phyloP scores from a whole-genome alignment of 2,888 invertebrate genomes.

The Idaea aversata region DNA sequence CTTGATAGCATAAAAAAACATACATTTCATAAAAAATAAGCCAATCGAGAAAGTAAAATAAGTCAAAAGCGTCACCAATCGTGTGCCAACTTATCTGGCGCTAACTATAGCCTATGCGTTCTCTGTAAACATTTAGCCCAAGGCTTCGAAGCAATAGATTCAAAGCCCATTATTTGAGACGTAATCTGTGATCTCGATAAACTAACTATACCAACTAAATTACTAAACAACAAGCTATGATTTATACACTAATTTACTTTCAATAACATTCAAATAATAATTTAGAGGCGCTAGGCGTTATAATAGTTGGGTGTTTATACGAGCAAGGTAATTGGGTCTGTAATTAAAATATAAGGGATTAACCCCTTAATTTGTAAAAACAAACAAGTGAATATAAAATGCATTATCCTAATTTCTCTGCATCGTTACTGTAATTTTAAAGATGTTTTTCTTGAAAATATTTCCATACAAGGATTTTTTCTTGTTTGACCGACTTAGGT shows the following conservation, averaged over 20 bases:
- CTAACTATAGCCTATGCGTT: neutral
- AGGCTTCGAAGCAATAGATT: neutral
- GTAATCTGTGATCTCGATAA: neutral
- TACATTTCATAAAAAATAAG: too few relatives aligned
- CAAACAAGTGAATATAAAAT: too few relatives aligned
- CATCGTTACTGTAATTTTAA: too few relatives aligned
- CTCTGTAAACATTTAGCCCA: neutral
- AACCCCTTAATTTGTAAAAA: too few relatives aligned
- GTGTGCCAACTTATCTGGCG: too few relatives aligned
- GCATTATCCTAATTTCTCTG: too few relatives aligned
- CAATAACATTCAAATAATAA: neutral
- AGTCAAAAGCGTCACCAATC: too few relatives aligned
- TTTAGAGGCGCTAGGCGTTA: neutral
- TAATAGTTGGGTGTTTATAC: neutral
- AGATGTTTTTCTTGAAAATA: too few relatives aligned
- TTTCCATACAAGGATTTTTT: too few relatives aligned
- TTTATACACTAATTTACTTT: slow-evolving; percentile 1
- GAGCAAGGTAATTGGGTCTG: neutral
- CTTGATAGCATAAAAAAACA: too few relatives aligned
- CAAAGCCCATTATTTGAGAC: neutral
- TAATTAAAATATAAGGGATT: neutral
- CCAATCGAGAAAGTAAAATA: too few relatives aligned
- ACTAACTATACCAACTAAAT: neutral
- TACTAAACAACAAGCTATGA: neutral
- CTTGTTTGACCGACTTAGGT: too few relatives aligned